These are phyloP conservation scores for Bombus waltoni DNA, from an alignment of 1,140 invertebrate genomes.

Conservation along the genomic window DNA sequence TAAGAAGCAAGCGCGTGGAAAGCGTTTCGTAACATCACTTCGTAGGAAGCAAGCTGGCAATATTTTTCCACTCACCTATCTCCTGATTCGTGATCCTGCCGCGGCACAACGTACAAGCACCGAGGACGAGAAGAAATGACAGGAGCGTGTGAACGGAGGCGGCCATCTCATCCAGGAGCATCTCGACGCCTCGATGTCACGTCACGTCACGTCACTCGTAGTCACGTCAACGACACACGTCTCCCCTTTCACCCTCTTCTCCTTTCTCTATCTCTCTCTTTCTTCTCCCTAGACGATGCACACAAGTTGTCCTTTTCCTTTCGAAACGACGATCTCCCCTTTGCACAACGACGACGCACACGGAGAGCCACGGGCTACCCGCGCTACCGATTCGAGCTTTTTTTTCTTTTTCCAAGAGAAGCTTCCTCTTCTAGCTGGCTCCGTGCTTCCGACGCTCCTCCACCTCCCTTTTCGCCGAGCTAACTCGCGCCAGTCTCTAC, in stretches of 20 bases:
- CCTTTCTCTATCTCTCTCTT: conserved; percentile 6
- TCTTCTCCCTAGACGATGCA: not conserved
- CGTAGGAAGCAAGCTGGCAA: not conserved
- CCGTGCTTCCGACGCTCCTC: not conserved
- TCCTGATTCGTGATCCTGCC: conserved; percentile 76
- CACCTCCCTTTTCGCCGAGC: not conserved
- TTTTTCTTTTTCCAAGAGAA: not conserved
- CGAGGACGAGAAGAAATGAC: conserved; percentile 56
- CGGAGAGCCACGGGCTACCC: conserved; percentile 11
- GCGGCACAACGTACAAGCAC: conserved; percentile 34
- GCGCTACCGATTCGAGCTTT: not conserved
- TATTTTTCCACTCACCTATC: conserved; percentile 73
- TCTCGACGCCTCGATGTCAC: conserved; percentile 70
- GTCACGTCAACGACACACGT: conserved; percentile 67
- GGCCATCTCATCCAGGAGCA: conserved; percentile 69
- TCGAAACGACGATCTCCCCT: not conserved
- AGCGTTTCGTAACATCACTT: no score
- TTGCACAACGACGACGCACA: not conserved
- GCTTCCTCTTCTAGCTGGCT: not conserved
- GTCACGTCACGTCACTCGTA: conserved; percentile 71
- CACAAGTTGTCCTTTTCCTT: not conserved
- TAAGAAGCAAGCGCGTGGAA: not conserved
- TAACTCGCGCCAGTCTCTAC: conserved; percentile 49
- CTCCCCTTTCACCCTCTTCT: not conserved
- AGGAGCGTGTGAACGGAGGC: conserved; percentile 46